Evolutionary conservation across 2,797 vertebrate genomes (phyloP).

Genomic region (Chiloscyllium punctatum): DNA sequence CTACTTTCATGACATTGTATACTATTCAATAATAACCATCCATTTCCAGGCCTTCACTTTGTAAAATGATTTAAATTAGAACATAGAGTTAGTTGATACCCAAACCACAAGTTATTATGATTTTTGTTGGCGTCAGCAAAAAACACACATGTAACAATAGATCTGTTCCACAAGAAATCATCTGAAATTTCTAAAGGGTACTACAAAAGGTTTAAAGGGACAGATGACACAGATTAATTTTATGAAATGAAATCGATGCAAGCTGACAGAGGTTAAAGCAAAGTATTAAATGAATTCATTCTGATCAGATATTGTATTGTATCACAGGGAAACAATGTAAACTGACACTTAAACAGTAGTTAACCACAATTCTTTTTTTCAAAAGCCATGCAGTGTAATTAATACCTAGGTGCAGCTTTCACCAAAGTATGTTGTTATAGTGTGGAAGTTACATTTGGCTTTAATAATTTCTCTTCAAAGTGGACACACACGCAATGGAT

Average conservation of each 20-base stretch:
- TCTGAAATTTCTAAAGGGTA: slow-evolving; percentile 23
- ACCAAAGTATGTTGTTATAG: not conserved
- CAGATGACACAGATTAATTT: slow-evolving; percentile 33
- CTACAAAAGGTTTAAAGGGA: not conserved
- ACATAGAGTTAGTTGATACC: not conserved
- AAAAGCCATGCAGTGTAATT: not conserved
- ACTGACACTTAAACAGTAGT: slow-evolving; percentile 32
- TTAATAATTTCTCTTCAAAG: slow-evolving; percentile 42
- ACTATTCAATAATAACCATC: not conserved
- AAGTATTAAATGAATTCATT: slow-evolving; percentile 22
- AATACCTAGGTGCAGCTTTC: not conserved
- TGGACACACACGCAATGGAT: slow-evolving; percentile 41
- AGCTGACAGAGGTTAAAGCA: slow-evolving; percentile 12
- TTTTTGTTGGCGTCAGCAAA: slow-evolving; percentile 29
- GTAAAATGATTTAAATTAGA: not conserved
- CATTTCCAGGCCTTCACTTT: slow-evolving; percentile 4
- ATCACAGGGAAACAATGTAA: slow-evolving; percentile 16
- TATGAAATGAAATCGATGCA: not conserved
- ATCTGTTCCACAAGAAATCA: slow-evolving; percentile 19
- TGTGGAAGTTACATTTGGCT: slow-evolving; percentile 30
- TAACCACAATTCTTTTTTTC: not conserved
- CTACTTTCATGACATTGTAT: not conserved
- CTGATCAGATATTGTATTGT: slow-evolving; percentile 17
- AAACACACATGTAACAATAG: slow-evolving; percentile 29
- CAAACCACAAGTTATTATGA: slow-evolving; percentile 28